Evolutionary conservation across 2,888 invertebrate genomes (phyloP), one percentile per base, ranked within the genome.

Genomic region (Leucophenga maculata): DNA sequence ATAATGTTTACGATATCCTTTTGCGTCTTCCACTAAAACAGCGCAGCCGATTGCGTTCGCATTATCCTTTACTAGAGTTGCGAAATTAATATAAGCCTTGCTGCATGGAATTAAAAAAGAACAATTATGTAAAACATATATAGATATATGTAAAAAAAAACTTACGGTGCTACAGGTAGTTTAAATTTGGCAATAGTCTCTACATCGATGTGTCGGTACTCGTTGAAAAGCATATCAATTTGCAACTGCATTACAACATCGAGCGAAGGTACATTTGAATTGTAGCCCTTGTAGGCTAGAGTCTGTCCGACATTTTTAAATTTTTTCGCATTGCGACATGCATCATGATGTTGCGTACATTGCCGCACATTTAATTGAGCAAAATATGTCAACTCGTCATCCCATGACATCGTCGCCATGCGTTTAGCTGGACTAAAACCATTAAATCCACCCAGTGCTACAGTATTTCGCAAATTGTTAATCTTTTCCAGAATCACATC

Each of bases 401-500:
- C 32, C 65, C 65, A 65, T 1, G 14, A 14, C 4, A 65, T 18
- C 4, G 32, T 65, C 14, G 52, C 32, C 65, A 65, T 75, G 13
- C 71, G 26, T 0, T 1, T 9, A 1, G 74, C 72, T 9, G 66
- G 18, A 3, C 68, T 22, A 3, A 72, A 69, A 3, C 32, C n/a
- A 6, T 31, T n/a, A 1, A 59, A 57, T 0, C 11, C 8, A 11
- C 74, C 73, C 18, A 46, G 52, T 1, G 75, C 74, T 65, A 75
- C 68, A 11, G 16, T 31, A 50, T 71, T 75, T 11, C 75, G 69
- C 54, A 1, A 20, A 9, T 20, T 73, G 18, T 50, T 50, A 1
- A 16, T n/a, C 8, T 50, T 50, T 8, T 50, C 50, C 1, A 50
- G 6, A 50, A 50, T 50, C n/a, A 14, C 16, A n/a, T 50, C 18